These are phyloP conservation scores for Spodoptera litura DNA, from an alignment of 1,140 invertebrate species.

Conservation along the genomic window DNA sequence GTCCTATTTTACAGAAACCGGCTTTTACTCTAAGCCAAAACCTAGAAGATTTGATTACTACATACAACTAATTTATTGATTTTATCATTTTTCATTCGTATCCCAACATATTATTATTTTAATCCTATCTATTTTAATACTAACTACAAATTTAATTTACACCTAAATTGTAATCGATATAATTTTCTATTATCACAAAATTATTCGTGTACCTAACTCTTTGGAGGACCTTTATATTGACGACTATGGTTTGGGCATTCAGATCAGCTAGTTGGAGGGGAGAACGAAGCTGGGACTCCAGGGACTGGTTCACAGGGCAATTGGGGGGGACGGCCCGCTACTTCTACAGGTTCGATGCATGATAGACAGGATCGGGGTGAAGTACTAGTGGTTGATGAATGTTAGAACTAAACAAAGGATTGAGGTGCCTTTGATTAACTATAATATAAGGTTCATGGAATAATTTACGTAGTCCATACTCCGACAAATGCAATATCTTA, in stretches of 20 bases:
- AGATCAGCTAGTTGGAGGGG: conserved; percentile 83
- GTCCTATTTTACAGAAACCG: no score
- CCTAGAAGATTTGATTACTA: neutral
- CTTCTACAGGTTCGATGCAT: conserved; percentile 82
- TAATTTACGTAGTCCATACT: no score
- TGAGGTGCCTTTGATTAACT: no score
- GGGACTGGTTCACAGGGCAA: conserved; percentile 69
- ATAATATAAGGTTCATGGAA: no score
- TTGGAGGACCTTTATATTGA: conserved; percentile 11
- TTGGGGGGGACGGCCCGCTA: conserved; percentile 75
- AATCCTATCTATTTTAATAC: no score
- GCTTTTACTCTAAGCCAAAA: no score
- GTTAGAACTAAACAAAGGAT: neutral
- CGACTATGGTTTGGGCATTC: conserved; percentile 58
- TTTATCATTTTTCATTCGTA: neutral
- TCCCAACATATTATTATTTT: no score
- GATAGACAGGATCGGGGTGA: conserved; percentile 51
- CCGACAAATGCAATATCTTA: no score
- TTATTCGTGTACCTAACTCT: neutral
- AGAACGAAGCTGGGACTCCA: conserved; percentile 70
- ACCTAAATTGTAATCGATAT: no score
- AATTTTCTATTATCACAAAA: no score
- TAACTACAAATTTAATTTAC: no score
- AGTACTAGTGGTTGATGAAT: conserved; percentile 30
- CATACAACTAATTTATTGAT: no score